Evolutionary conservation across 1,140 invertebrate species (phyloP), one percentile per base, ranked within the genome.

Genomic region (Zaprionus ornatus): DNA sequence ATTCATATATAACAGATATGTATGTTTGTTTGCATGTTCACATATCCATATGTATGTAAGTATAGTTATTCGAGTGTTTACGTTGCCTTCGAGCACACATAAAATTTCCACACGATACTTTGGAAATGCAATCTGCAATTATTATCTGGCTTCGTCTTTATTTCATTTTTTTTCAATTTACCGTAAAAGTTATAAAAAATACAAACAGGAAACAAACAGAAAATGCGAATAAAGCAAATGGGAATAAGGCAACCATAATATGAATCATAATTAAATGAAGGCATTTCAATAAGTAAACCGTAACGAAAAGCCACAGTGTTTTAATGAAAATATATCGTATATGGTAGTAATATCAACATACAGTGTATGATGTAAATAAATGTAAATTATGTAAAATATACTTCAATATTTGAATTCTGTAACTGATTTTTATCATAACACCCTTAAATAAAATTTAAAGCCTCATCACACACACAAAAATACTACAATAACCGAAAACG

Each of bases 221-320:
- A 74, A 56, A 48, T 74, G 72, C 42, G 66, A 59, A 45, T 45
- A 45, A 45, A 52, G 67, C 60, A 59, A 74, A 27, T 60, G 40
- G 21, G 23, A 40, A 37, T 13, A 25, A 25, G 42, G 10, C 40
- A 68, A 45, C 12, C 7, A 48, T 45, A 50, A 57, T 21, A 45
- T 73, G 45, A 66, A 10, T 42, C 45, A 67, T 10, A 59, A 72
- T 54, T 27, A 27, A 54, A 52, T 29, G 12, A 42, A 7, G n/a
- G 37, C 37, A 66, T 29, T 32, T 19, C 52, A 35, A 29, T 37
- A 52, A 52, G 45, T 35, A 32, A 63, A 13, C 19, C 45, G 10
- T 23, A 21, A 45, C 40, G 40, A 45, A 45, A 45, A 19, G 9
- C 3, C 17, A 40, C 9, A 48, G 17, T 48, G 17, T 3, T 21